Conservation (phyloP, 2,113 vertebrate species). For the Xiphias gladius region DNA sequence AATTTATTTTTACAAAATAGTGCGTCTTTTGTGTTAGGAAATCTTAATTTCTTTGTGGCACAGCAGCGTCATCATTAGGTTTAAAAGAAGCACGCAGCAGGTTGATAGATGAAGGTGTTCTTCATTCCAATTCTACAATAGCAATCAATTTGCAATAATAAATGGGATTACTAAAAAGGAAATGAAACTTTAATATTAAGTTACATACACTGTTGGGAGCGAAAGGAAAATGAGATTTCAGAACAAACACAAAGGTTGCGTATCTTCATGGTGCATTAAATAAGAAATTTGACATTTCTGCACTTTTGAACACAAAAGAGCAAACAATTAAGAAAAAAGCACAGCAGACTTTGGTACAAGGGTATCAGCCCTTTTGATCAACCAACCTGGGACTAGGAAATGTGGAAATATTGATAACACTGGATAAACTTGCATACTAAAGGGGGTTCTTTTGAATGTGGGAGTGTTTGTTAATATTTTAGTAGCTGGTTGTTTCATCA, state of each 20-base stretch:
- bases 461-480: constrained; percentile 76
- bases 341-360: constrained; percentile 4
- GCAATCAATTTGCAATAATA: constrained; percentile 15
- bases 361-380: constrained; percentile 61
- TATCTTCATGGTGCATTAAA: constrained; percentile 39
- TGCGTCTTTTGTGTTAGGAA: background rate
- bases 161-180: constrained; percentile 6
- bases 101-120: background rate
- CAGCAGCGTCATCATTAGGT: background rate
- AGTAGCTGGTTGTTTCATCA: constrained; percentile 80
- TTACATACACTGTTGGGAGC: constrained; percentile 4
- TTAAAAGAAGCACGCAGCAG: background rate
- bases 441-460: constrained; percentile 65
- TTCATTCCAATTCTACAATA: background rate
- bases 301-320: constrained; percentile 44
- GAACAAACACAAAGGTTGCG: constrained; percentile 29
- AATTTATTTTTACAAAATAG: background rate
- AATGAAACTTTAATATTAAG: constrained; percentile 9
- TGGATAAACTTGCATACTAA: constrained; percentile 64
- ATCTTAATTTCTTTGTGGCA: background rate
- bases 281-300: constrained; percentile 38
- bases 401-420: constrained; percentile 75
- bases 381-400: constrained; percentile 52
- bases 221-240: constrained; percentile 37
- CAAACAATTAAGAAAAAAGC: constrained; percentile 29